These are phyloP conservation scores for Pentalonia nigronervosa DNA, from an alignment of 1,140 invertebrate genomes.

Conservation along the genomic window DNA sequence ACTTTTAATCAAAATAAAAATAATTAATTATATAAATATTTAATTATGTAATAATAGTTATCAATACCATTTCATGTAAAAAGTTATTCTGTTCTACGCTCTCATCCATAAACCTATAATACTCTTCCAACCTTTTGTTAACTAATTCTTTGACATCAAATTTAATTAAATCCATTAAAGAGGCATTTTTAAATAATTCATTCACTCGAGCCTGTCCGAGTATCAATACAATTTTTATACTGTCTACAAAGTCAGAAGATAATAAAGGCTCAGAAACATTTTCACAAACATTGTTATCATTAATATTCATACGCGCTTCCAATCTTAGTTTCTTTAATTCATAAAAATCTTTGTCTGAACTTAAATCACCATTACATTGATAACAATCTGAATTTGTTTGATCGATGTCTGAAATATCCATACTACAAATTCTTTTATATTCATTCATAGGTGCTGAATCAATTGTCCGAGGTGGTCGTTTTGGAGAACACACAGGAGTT, in stretches of 20 bases:
- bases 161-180: slow-evolving; percentile 40
- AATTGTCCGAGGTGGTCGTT: neutral
- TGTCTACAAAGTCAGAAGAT: neutral
- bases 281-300: slow-evolving; percentile 22
- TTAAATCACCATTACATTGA: neutral
- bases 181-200: slow-evolving; percentile 35
- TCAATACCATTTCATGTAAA: slow-evolving; percentile 20
- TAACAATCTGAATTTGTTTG: neutral
- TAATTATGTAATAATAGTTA: neutral
- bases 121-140: slow-evolving; percentile 12
- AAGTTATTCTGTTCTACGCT: neutral
- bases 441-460: neutral
- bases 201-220: neutral
- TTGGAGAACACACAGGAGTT: neutral
- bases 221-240: slow-evolving; percentile 27
- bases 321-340: slow-evolving; percentile 27
- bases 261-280: neutral
- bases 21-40: neutral
- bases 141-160: slow-evolving; percentile 25
- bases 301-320: slow-evolving; percentile 12
- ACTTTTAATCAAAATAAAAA: neutral
- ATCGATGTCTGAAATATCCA: neutral
- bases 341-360: slow-evolving; percentile 27
- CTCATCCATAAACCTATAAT: neutral
- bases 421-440: neutral